Conservation (phyloP, 2,888 invertebrate genomes). For the Loripinus fragilis region DNA sequence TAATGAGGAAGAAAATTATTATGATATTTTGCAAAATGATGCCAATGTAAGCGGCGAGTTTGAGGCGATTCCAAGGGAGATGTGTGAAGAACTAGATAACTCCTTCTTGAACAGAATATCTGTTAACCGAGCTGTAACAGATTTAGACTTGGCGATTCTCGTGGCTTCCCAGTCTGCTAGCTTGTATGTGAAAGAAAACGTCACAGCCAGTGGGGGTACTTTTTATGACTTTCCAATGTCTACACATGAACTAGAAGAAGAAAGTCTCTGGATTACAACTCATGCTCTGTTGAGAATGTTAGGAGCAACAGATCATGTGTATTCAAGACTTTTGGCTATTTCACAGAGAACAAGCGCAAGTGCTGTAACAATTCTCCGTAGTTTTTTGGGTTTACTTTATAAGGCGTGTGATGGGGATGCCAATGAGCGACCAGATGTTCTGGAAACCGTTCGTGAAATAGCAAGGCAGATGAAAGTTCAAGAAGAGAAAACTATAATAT, state of each 20-base stretch:
- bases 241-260: background rate
- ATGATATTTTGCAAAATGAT: background rate
- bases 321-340: slow-evolving; percentile 7
- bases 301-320: background rate
- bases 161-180: background rate
- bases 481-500: too few relatives aligned
- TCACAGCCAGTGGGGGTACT: too few relatives aligned
- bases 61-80: background rate
- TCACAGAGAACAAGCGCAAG: background rate
- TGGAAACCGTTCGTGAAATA: background rate
- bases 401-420: background rate
- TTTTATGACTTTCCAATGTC: background rate
- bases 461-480: background rate
- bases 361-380: background rate
- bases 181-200: background rate
- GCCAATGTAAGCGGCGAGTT: background rate
- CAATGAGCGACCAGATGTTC: background rate
- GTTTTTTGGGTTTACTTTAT: background rate
- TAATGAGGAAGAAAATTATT: background rate
- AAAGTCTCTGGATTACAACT: background rate
- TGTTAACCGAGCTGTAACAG: background rate
- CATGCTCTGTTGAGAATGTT: background rate
- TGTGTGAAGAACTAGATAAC: background rate
- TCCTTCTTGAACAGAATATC: background rate
- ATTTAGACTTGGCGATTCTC: background rate